phyloP scores from a whole-genome alignment of 1,140 invertebrate genomes.

The Neoseiulus cucumeris region DNA sequence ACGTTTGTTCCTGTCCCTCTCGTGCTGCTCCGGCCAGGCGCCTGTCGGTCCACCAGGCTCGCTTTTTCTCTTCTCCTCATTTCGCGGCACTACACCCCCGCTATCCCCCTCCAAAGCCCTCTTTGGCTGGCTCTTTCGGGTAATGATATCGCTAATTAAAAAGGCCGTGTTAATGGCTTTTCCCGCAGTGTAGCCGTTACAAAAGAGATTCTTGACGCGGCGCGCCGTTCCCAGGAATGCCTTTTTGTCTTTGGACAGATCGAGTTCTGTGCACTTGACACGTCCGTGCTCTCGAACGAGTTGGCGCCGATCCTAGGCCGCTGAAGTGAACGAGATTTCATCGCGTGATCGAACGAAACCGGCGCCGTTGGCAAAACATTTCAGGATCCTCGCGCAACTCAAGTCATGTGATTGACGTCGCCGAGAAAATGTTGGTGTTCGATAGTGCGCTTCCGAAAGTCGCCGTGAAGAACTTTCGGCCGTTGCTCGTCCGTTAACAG shows the following conservation, averaged over 20 bases:
- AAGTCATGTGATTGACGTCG: not conserved
- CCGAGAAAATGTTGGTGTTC: not conserved
- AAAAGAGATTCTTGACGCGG: conserved; percentile 6
- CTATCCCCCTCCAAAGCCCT: not conserved
- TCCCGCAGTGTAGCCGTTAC: not conserved
- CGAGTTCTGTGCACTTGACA: not conserved
- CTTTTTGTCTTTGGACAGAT: not conserved
- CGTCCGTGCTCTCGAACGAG: not conserved
- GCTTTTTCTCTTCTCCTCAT: not conserved
- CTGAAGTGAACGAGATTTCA: not conserved
- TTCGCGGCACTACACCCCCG: not conserved
- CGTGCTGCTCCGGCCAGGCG: not conserved
- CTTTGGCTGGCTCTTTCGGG: not conserved
- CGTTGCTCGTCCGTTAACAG: conserved; percentile 4
- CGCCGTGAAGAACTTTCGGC: not conserved
- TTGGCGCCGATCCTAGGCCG: not conserved
- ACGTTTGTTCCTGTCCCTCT: not conserved
- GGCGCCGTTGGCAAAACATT: not conserved
- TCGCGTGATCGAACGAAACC: not conserved
- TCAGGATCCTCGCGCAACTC: not conserved
- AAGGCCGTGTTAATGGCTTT: conserved; percentile 10
- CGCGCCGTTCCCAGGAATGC: not conserved
- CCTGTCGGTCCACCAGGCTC: not conserved
- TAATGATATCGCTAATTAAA: conserved; percentile 11
- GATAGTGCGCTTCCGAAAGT: not conserved